Evolutionary conservation across 2,797 vertebrate genomes (phyloP).

Genomic region (Silurus lanzhouensis): DNA sequence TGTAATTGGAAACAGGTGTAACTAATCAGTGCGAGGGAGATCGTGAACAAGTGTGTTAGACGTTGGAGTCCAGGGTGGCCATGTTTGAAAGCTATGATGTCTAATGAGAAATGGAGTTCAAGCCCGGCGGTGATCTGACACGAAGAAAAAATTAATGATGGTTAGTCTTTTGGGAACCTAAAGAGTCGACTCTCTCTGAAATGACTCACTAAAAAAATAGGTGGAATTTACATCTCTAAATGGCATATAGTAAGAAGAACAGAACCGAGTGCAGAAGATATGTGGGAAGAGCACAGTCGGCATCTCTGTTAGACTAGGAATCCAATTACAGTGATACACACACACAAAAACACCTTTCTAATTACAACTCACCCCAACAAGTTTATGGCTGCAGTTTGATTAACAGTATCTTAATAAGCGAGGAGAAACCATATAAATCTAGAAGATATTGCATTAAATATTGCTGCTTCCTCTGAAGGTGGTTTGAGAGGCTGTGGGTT

Average conservation of each 20-base stretch:
- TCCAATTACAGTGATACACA: neutral
- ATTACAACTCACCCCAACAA: neutral
- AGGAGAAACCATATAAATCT: neutral
- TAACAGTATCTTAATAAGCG: neutral
- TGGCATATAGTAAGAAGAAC: neutral
- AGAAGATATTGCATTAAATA: neutral
- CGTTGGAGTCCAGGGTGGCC: too few relatives aligned
- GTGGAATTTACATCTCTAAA: neutral
- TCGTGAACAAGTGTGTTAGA: too few relatives aligned
- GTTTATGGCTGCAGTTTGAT: neutral
- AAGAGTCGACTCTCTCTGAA: neutral
- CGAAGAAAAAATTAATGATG: neutral
- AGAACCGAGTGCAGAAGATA: neutral
- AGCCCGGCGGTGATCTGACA: too few relatives aligned
- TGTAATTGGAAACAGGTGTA: too few relatives aligned
- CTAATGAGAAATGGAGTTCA: too few relatives aligned
- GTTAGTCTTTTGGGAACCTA: neutral
- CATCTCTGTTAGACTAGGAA: neutral
- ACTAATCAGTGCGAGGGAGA: too few relatives aligned
- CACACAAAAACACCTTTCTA: neutral
- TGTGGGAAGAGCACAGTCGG: neutral
- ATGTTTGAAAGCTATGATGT: too few relatives aligned
- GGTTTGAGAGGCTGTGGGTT: neutral
- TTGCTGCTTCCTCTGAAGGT: conserved; percentile 1
- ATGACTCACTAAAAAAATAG: neutral